Evolutionary conservation across 2,888 invertebrate genomes (phyloP), one percentile per base, ranked within the genome.

Genomic region (Leptinotarsa haldemani): DNA sequence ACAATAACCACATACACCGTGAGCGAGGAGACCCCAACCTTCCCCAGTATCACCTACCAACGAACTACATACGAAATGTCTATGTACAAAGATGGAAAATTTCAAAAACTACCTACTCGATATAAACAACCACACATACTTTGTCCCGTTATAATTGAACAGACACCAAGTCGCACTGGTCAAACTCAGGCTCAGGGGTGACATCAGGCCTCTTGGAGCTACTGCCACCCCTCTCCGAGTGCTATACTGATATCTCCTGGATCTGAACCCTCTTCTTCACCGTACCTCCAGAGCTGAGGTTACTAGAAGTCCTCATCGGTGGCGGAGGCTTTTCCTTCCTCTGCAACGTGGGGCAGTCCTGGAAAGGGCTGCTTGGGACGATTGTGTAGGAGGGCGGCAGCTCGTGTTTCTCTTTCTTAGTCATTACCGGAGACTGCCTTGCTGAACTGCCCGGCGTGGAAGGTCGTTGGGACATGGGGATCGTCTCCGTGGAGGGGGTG

Each of bases 231-330:
- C 81, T 80, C 74, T 80, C 79, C 80, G 82, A 46, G 78, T 80
- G 90, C 91, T 93, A 94, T 86, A 94, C 94, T 74, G 93, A 93
- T 86, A 94, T 94, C 88, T 94, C 94, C 87, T 94, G 94, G 81
- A 94, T 94, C 88, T 94, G 94, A 74, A 94, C 94, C 84, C 94
- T 91, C 87, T 94, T 94, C 87, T 94, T 94, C 80, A 93, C 89
- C 40, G 92, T 92, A 52, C 89, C 90, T 71, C 87, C 89, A 13
- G 69, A 46, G 20, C 88, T 87, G 84, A 84, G 84, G 77, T 86
- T 87, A 77, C 87, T 87, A 0, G 87, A 85, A 13, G 88, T 87
- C 58, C 88, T 80, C 61, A 86, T 80, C 3, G 88, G 88, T 1
- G 88, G 88, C 52, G 84, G 84, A 1, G 88, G 88, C 74, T 85